Base-by-base conservation (phyloP, 2,888 invertebrate species). In the Ethmia dodecea region DNA sequence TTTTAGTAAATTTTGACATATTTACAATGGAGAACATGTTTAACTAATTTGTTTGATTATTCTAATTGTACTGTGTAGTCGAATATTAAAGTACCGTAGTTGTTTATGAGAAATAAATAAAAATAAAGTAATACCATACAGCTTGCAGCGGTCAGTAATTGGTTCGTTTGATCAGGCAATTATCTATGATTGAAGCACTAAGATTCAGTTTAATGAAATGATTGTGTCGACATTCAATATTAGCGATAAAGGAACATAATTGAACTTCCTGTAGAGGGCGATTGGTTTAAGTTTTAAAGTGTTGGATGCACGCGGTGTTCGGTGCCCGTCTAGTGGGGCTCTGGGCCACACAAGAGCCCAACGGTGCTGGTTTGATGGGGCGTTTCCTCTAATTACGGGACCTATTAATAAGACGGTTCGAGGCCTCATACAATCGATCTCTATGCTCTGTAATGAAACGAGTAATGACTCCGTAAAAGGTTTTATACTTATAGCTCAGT, bases 341-440 rank as follows among this genome's bases (percentile, higher is more conserved):
- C n/a, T n/a, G n/a, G 38, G 31, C 53, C 51, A 46, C 54, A 48
- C 45, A 52, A 60, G 60, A 59, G 65, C 64, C 61, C 53, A 10
- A 56, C 63, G 60, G 61, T 62, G 57, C 54, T 51, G 47, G 62
- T 63, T 71, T 73, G 76, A 83, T 80, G 73, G 74, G 72, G 71
- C 76, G 73, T 73, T 83, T 84, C 84, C 83, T 84, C 71, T 80
- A 81, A 84, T 86, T 84, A 83, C 73, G 74, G 67, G 70, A 64
- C 61, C 79, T 80, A 83, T 83, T 84, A 83, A 81, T 81, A 81
- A 74, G 69, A 69, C 52, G 55, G 55, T 53, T 50, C 42, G 55
- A 59, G 54, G 48, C 52, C 52, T 46, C 58, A 60, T 59, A 76
- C 72, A 78, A 79, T 75, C 69, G 68, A 73, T 73, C 65, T 60